These are phyloP conservation scores for Entomyzon cyanotis DNA, from an alignment of 2,113 vertebrate species.

Conservation along the genomic window DNA sequence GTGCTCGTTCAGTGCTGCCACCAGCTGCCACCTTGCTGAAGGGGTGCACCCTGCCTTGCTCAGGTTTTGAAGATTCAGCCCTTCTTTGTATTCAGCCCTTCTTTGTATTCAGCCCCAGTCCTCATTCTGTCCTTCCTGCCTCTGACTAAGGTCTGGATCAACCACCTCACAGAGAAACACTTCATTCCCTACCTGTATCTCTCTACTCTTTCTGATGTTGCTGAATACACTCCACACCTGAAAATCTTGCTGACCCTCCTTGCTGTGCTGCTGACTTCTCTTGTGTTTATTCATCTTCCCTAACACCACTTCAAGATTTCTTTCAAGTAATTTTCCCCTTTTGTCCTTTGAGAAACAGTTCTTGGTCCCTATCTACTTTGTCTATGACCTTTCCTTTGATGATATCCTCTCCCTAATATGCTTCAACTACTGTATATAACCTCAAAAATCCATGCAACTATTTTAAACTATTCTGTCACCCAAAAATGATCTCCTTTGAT, in stretches of 20 bases:
- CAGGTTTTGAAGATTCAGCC: background rate
- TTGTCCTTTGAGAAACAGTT: background rate
- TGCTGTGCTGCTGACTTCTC: background rate
- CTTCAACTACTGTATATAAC: background rate
- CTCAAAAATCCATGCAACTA: background rate
- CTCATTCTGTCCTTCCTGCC: background rate
- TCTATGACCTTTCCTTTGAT: background rate
- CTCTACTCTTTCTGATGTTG: background rate
- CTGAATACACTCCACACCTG: background rate
- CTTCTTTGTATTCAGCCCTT: background rate
- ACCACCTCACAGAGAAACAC: background rate
- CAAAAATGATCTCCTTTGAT: background rate
- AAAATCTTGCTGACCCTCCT: background rate
- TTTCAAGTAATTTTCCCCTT: background rate
- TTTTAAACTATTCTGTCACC: background rate
- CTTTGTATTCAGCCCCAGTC: background rate
- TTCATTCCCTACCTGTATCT: background rate
- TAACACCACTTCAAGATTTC: background rate
- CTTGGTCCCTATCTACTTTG: background rate
- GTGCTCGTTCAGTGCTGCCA: accelerated
- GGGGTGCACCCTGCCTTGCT: background rate
- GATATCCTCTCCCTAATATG: background rate
- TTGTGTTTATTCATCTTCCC: background rate
- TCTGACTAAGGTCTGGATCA: background rate
- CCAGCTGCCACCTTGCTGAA: background rate